Evolutionary conservation across 1,140 invertebrate species (phyloP).

Genomic region (Halictus rubicundus): DNA sequence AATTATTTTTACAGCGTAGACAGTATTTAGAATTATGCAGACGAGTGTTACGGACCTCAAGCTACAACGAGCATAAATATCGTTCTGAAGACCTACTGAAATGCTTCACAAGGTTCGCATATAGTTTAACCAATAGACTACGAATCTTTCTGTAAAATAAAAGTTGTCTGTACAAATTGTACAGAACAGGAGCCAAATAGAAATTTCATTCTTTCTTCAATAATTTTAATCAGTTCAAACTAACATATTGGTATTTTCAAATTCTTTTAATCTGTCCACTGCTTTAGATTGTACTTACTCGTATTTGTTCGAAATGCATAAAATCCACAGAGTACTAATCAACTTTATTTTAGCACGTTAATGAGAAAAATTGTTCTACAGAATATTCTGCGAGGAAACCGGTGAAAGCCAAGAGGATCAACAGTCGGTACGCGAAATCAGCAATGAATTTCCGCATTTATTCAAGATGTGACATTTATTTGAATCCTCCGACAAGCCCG

Average conservation of each 20-base stretch:
- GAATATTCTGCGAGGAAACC: conserved; percentile 91
- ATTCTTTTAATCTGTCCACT: too few relatives aligned
- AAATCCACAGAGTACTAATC: too few relatives aligned
- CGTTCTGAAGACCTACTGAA: conserved; percentile 88
- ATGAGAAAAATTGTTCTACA: conserved; percentile 31
- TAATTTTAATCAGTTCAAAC: too few relatives aligned
- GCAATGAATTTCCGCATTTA: conserved; percentile 91
- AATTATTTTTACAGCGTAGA: conserved; percentile 82
- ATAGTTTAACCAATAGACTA: too few relatives aligned
- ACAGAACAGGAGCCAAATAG: too few relatives aligned
- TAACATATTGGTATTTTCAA: too few relatives aligned
- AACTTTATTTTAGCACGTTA: not conserved
- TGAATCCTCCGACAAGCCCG: conserved; percentile 63
- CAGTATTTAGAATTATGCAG: conserved; percentile 89
- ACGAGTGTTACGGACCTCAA: conserved; percentile 88
- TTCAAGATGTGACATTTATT: conserved; percentile 83
- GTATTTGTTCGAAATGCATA: too few relatives aligned
- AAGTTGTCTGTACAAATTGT: too few relatives aligned
- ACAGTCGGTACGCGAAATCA: conserved; percentile 88
- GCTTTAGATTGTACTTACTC: too few relatives aligned
- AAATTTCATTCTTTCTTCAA: too few relatives aligned
- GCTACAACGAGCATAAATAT: conserved; percentile 88
- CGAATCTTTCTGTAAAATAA: too few relatives aligned
- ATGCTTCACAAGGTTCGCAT: conserved; percentile 84
- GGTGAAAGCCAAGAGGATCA: conserved; percentile 87